Base-by-base conservation (phyloP, 2,888 invertebrate species). In the Drosophila siamana region DNA sequence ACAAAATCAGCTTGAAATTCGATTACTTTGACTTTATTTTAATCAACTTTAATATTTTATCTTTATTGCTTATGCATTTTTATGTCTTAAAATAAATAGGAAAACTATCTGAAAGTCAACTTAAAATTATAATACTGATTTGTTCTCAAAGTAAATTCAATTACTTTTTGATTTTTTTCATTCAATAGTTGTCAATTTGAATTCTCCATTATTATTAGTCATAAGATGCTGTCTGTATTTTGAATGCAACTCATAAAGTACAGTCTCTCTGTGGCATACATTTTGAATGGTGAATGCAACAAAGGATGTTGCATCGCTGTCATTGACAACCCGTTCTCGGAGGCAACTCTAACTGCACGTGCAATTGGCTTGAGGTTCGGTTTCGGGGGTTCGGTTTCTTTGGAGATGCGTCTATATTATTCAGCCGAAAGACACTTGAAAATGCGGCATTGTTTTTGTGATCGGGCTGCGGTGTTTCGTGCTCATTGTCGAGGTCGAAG, bases 351-450 rank as follows among this genome's bases (percentile, higher is more conserved):
- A 43, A 16, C 36, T 47, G 36, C 19, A 44, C 54, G 38, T 41
- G 48, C 46, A 48, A 63, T 71, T 71, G 19, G 28, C 5, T 4
- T 26, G 6, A 6, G 26, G 26, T 4, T 26, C 24, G n/a, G n/a
- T 7, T 22, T 33, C 13, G 24, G 24, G 24, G 26, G n/a, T 43
- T 24, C 22, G 33, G 26, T 61, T 52, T 9, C 30, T 11, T 38
- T 50, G 16, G 40, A 22, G 33, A 13, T 13, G 19, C 41, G 57
- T 76, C 48, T 51, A 41, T 55, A 26, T 69, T 48, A 56, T 56
- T 22, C 47, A 46, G 74, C 50, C 55, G 71, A 72, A 79, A 75
- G 83, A 61, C 55, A 80, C 86, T 80, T 76, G 80, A 86, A 66
- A 62, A 26, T 43, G 69, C 44, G 50, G 63, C 47, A 68, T 43